Evolutionary conservation across 2,797 vertebrate genomes (phyloP), one percentile per base, ranked within the genome.

Genomic region (Cephalopachus bancanus): DNA sequence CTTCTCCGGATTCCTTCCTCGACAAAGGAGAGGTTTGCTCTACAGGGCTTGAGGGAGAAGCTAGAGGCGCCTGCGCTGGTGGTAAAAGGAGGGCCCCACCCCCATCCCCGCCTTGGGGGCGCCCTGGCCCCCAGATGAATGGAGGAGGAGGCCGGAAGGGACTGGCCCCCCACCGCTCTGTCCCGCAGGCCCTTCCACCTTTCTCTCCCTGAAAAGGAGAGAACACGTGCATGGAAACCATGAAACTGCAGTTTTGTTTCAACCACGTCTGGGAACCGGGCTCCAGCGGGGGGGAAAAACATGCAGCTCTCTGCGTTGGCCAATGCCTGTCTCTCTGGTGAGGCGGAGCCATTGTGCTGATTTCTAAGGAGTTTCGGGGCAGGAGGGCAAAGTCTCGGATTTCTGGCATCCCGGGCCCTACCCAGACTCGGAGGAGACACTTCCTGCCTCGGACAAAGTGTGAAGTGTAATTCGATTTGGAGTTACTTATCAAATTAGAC

Each of bases 391-490:
- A n/a, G 76, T 7, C 92, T 96, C 96, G 1, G 55, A 4, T 97
- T 95, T 93, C 97, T 88, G 95, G 90, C 87, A 2, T 90, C 75
- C 57, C 0, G 0, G 37, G 26, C 79, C 59, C 81, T 19, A 19
- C 28, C 86, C 79, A 49, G 71, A 55, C 76, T 14, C 11, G 0
- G 51, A 16, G 11, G 88, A 83, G 96, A 62, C 3, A 16, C 75
- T 96, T 96, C 92, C 96, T 76, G 94, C 69, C 94, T 64, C 3
- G 1, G 33, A 93, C 95, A 53, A 84, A 91, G 95, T 96, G 96
- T 49, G 94, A 97, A 95, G 95, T 94, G 91, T 96, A 64, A 94
- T 89, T 95, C 0, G 81, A 69, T 83, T 91, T 91, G 94, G 83
- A 93, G 7, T 84, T 67, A 75, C 79, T 92, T 72, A 80, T 49